A percentile compares a stretch with the other conserved stretches of the same genome.
Evolutionary conservation across 2,113 vertebrate species (phyloP).

Genomic region (Aythya baeri): DNA sequence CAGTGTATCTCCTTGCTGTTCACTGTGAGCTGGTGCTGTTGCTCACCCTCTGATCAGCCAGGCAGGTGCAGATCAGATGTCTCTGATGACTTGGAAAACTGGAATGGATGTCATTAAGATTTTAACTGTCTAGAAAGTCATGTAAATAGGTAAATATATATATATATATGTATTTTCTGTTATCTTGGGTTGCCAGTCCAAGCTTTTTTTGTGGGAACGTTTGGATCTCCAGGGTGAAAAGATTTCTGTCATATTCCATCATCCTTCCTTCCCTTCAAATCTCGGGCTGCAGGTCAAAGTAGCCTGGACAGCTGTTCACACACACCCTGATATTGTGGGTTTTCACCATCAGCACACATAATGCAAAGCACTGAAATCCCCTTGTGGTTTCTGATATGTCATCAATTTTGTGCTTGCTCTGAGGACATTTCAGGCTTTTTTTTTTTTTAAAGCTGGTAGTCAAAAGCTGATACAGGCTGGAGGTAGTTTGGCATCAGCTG

Average conservation of each 20-base stretch:
- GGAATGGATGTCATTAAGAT: not conserved
- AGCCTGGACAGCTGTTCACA: not conserved
- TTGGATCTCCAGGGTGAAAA: not conserved
- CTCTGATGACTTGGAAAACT: not conserved
- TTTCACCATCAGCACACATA: not conserved
- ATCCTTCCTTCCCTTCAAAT: not conserved
- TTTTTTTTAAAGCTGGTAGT: not conserved
- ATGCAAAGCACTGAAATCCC: not conserved
- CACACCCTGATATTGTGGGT: not conserved
- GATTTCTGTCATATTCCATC: not conserved
- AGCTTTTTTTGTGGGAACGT: not conserved
- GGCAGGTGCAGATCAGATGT: not conserved
- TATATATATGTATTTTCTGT: not conserved
- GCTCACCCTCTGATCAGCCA: conserved; percentile 44
- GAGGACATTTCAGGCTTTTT: not conserved
- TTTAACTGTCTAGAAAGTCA: not conserved
- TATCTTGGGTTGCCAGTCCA: not conserved
- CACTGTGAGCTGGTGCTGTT: conserved; percentile 80
- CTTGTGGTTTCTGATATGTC: not conserved
- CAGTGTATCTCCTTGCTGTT: conserved; percentile 75
- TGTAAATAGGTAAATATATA: not conserved
- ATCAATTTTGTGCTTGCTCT: not conserved
- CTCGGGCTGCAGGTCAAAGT: not conserved
- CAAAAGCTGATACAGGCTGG: not conserved
- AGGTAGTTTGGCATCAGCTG: not conserved